Conservation (phyloP, 1,140 invertebrate genomes). For the Contarinia nasturtii region DNA sequence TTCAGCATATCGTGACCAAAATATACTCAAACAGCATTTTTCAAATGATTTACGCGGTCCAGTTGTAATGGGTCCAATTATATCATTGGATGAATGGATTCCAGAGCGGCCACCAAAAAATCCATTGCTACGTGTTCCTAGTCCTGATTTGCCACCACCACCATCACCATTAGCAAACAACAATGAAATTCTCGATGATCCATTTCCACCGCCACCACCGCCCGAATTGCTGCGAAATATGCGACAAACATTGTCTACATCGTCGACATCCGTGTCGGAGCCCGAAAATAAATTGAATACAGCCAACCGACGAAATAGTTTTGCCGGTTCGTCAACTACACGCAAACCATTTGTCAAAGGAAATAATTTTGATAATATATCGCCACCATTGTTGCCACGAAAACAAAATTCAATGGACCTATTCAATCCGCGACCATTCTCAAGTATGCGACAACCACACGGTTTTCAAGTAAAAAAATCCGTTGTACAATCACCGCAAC, state of each 20-base stretch:
- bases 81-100: slow-evolving; percentile 47
- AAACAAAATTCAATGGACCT: slow-evolving; percentile 15
- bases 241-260: too few relatives aligned
- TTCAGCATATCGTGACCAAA: slow-evolving; percentile 18
- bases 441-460: slow-evolving; percentile 3
- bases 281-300: slow-evolving; percentile 8
- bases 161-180: slow-evolving; percentile 35
- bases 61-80: slow-evolving; percentile 39
- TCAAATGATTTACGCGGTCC: slow-evolving; percentile 38
- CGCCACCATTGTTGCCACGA: slow-evolving; percentile 17
- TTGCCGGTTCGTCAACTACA: slow-evolving; percentile 16
- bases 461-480: too few relatives aligned
- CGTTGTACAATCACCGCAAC: too few relatives aligned
- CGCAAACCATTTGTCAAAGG: slow-evolving; percentile 7
- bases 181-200: slow-evolving; percentile 36
- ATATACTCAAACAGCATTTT: slow-evolving; percentile 15
- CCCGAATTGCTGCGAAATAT: slow-evolving; percentile 24
- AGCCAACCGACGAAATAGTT: slow-evolving; percentile 20
- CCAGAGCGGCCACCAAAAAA: slow-evolving; percentile 53
- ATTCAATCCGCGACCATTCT: slow-evolving; percentile 8
- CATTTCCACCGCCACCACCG: slow-evolving; percentile 49
- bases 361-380: background rate
- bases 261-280: too few relatives aligned
- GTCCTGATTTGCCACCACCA: slow-evolving; percentile 51
- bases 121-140: slow-evolving; percentile 42